Evolutionary conservation across 2,888 invertebrate species (phyloP).

Genomic region (Drosophila tanythrix): DNA sequence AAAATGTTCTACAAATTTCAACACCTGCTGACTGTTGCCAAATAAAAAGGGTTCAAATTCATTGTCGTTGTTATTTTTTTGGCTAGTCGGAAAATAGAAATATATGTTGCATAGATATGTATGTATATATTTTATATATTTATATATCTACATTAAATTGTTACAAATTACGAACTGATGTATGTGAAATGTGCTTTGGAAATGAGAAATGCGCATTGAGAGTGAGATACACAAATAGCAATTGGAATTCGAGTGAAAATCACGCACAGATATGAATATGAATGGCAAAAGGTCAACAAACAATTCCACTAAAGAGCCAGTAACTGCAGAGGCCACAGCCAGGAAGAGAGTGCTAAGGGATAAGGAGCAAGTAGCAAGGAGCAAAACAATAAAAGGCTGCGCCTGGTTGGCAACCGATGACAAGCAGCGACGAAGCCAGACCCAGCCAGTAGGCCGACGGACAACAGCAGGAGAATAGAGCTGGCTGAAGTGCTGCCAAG

Average conservation of each 20-base stretch:
- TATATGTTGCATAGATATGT: constrained; percentile 17
- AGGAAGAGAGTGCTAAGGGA: constrained; percentile 13
- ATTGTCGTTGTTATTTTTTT: constrained; percentile 27
- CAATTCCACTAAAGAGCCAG: constrained; percentile 54
- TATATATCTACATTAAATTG: constrained; percentile 47
- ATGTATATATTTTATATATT: constrained; percentile 15
- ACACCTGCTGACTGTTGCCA: constrained; percentile 51
- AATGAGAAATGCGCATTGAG: constrained; percentile 32
- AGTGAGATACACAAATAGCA: background rate
- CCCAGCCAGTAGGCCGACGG: constrained; percentile 6
- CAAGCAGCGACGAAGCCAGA: constrained; percentile 32
- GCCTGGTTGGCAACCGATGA: constrained; percentile 65
- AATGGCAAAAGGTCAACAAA: constrained; percentile 63
- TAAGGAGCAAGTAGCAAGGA: constrained; percentile 4
- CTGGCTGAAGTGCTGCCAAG: constrained; percentile 48
- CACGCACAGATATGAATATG: constrained; percentile 54
- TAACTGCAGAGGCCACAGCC: constrained; percentile 12
- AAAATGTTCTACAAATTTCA: constrained; percentile 56
- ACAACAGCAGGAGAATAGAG: constrained; percentile 3
- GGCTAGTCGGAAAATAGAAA: constrained; percentile 31
- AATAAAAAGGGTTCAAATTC: constrained; percentile 38
- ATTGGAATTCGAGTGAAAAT: background rate
- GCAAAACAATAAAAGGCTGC: constrained; percentile 59
- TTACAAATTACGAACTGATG: constrained; percentile 41
- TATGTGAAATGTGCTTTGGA: constrained; percentile 31